Evolutionary conservation across 2,797 vertebrate species (phyloP).

Genomic region (Oophaga sylvatica): DNA sequence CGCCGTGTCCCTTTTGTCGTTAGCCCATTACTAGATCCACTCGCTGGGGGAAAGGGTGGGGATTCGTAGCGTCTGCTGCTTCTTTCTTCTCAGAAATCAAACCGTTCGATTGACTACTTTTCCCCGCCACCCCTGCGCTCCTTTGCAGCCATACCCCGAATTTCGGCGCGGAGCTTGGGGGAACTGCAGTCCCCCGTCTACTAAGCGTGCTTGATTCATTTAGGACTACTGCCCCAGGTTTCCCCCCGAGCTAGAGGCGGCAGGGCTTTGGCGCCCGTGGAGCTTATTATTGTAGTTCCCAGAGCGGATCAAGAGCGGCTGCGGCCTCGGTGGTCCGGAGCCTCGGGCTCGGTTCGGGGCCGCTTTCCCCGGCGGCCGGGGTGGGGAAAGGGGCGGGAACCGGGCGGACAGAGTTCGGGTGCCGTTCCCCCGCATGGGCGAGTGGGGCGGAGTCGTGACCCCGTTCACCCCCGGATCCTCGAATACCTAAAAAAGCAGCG

Average conservation of each 20-base stretch:
- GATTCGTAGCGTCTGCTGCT: neutral
- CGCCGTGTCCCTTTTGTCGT: neutral
- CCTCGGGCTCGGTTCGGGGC: slow-evolving; percentile 87
- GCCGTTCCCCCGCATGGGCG: slow-evolving; percentile 73
- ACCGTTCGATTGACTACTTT: slow-evolving; percentile 19
- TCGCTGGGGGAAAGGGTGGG: too few relatives aligned
- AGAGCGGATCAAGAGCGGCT: slow-evolving; percentile 83
- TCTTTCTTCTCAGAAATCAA: neutral
- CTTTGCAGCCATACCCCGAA: neutral
- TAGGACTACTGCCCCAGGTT: slow-evolving; percentile 67
- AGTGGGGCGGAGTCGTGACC: slow-evolving; percentile 78
- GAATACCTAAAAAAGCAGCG: slow-evolving; percentile 76
- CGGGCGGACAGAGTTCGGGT: slow-evolving; percentile 71
- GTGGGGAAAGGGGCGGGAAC: slow-evolving; percentile 68
- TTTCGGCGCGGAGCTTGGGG: slow-evolving; percentile 21
- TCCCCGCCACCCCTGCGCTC: slow-evolving; percentile 41
- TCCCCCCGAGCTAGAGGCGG: slow-evolving; percentile 61
- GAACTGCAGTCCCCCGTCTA: neutral
- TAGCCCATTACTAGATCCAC: too few relatives aligned
- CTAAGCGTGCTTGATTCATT: neutral
- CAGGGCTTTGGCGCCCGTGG: slow-evolving; percentile 61
- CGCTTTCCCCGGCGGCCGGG: slow-evolving; percentile 89
- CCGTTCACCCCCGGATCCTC: slow-evolving; percentile 80
- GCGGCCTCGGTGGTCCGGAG: slow-evolving; percentile 78
- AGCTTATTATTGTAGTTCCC: slow-evolving; percentile 68